These are phyloP conservation scores for Phacellophora camtschatica DNA, from an alignment of 30 jellyfish, hydroid and myxozoan species.

Conservation along the genomic window DNA sequence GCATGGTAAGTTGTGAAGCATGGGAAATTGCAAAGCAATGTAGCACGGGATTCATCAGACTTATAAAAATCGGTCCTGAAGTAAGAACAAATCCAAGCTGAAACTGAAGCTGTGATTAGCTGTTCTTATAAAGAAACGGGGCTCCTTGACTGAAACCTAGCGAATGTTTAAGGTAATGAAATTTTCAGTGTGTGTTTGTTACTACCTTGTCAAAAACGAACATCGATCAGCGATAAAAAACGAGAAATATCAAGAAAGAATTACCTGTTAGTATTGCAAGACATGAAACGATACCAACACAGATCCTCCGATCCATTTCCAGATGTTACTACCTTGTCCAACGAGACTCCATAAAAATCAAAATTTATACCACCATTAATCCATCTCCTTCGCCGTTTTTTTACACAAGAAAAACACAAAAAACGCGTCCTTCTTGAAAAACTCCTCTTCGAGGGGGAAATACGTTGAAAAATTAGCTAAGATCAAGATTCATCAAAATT, in stretches of 20 bases:
- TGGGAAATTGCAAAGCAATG: no score
- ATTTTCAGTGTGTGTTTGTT: no score
- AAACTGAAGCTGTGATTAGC: no score
- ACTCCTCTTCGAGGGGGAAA: background rate
- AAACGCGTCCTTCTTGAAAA: background rate
- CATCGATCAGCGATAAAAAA: background rate
- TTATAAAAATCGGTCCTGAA: no score
- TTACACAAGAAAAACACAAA: background rate
- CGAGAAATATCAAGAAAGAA: background rate
- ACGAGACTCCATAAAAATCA: conserved; percentile 8
- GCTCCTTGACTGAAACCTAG: no score
- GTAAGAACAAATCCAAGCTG: no score
- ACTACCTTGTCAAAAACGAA: no score
- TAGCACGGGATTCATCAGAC: no score
- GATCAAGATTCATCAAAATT: background rate
- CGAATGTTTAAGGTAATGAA: no score
- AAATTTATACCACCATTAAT: background rate
- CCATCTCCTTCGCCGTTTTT: background rate
- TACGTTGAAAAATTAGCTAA: background rate
- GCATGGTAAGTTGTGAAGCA: no score
- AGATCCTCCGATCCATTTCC: conserved; percentile 35
- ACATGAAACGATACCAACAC: background rate
- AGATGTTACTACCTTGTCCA: background rate
- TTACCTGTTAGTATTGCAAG: conserved; percentile 26
- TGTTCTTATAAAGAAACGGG: no score